Base-by-base conservation (phyloP, 2,888 invertebrate genomes). In the Diaphora mendica region DNA sequence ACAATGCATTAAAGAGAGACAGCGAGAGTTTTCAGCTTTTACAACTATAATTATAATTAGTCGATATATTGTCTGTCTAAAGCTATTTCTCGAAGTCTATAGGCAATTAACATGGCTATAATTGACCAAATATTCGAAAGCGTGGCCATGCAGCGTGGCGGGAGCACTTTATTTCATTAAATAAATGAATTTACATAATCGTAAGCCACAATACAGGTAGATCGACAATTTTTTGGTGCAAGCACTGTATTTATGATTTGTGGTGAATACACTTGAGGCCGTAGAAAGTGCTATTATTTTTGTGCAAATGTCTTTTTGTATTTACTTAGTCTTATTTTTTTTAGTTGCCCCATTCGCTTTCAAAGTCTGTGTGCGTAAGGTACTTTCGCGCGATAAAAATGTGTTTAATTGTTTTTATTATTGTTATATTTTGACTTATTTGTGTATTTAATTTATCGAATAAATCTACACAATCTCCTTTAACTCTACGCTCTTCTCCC, bases 111-210 rank as follows among this genome's bases (percentile, higher is more conserved):
- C 72, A 76, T 71, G 44, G 68, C 62, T 75, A 76, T 81, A 73
- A 79, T 79, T 80, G 82, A 76, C 72, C 78, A 79, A 76, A 83
- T 79, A 82, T 83, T 86, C 76, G 87, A 87, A 87, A 87, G 87
- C 83, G 81, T 79, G 70, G 68, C 77, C 73, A 71, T 64, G 59
- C 33, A 77, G 75, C 81, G 76, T 79, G 72, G 74, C 81, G 71
- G 72, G 77, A 74, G 62, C 48, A 69, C 78, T 78, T 79, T 76
- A 79, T 73, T 73, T 79, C 78, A 71, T 82, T 75, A 75, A 72
- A 75, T 76, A 75, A 72, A 76, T 65, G 77, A 81, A 86, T 86
- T 85, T 78, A 83, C 84, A 84, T 86, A 86, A 86, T 82, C 77
- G 68, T 78, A 71, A 48, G 15, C 74, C 5, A 30, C 30, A 30